Evolutionary conservation across 2,888 invertebrate genomes (phyloP), one percentile per base, ranked within the genome.

Genomic region (Masnerella sp.): DNA sequence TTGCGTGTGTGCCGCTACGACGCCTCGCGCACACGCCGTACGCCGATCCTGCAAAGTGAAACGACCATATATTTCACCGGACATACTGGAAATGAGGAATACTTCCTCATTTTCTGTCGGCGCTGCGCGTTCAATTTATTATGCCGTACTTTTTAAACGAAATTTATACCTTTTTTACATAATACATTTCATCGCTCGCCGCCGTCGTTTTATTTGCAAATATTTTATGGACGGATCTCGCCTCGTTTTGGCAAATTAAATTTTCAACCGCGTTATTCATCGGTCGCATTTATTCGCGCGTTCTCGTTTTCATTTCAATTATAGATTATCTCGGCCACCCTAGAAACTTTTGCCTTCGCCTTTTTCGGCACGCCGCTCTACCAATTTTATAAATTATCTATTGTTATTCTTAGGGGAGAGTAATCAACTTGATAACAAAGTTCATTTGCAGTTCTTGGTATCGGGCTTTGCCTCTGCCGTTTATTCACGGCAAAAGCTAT

Each of bases 1-100:
- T 74, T 64, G 69, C 59, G 69, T 59, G 68, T 51, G 64, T 69
- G 74, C 7, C 22, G 22, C n/a, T 3, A 9, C 2, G 12, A 64
- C 30, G 58, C 36, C 45, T 22, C 22, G 22, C n/a, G n/a, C n/a
- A n/a, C 17, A 64, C 30, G 58, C 36, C 45, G 30, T 36, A 30
- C n/a, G 47, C 14, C 62, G 64, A 43, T 70, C 49, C 51, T 56
- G 58, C 56, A 30, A 61, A 67, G 65, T 70, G 62, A 62, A 74
- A 70, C 70, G 65, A 67, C 52, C 74, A 52, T 64, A 72, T 67
- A 72, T 72, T 61, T 67, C 67, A 43, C 36, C 67, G 61, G 72
- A 67, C 67, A 54, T 62, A 43, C 67, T 73, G 61, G 62, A 73
- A 73, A 73, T 62, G 67, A 72, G 65, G 61, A 65, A 65, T 51